Percentiles rank a stretch among this genome's conserved stretches.
Evolutionary conservation across 2,113 vertebrate species (phyloP).

Genomic region (Lycaon pictus): DNA sequence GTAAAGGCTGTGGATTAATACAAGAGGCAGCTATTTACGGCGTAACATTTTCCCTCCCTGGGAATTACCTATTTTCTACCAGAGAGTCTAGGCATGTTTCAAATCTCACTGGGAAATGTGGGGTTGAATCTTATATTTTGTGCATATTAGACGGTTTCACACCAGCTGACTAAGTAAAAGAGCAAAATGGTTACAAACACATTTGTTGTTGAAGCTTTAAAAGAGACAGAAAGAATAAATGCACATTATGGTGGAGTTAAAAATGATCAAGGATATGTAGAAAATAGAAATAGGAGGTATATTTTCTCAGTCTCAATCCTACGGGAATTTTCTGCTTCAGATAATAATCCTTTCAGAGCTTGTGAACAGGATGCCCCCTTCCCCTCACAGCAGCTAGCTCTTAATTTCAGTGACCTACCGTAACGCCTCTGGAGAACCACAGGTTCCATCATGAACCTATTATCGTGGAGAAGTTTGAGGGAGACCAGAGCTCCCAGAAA

Average conservation of each 20-base stretch:
- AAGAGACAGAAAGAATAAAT: conserved; percentile 56
- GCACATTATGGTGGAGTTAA: neutral
- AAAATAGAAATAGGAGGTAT: neutral
- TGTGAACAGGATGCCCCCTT: neutral
- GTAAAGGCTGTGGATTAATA: conserved; percentile 78
- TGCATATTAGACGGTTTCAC: conserved; percentile 48
- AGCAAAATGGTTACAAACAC: conserved; percentile 47
- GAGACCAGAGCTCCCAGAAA: neutral
- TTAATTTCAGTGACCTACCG: neutral
- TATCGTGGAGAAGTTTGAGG: neutral
- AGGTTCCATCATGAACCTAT: neutral
- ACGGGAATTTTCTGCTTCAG: neutral
- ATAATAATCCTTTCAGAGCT: conserved; percentile 31
- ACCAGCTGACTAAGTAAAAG: conserved; percentile 57
- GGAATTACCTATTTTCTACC: conserved; percentile 75
- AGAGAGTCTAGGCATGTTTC: conserved; percentile 63
- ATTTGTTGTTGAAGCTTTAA: conserved; percentile 47
- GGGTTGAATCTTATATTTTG: conserved; percentile 51
- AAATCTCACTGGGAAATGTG: conserved; percentile 64
- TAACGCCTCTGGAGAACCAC: conserved; percentile 34
- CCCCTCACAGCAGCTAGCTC: neutral
- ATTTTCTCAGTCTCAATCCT: conserved; percentile 40
- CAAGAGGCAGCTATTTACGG: conserved; percentile 73
- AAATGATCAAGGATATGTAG: conserved; percentile 31
- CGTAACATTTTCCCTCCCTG: conserved; percentile 57